Evolutionary conservation across 2,888 invertebrate species (phyloP).

Genomic region (Rhamnusium bicolor): DNA sequence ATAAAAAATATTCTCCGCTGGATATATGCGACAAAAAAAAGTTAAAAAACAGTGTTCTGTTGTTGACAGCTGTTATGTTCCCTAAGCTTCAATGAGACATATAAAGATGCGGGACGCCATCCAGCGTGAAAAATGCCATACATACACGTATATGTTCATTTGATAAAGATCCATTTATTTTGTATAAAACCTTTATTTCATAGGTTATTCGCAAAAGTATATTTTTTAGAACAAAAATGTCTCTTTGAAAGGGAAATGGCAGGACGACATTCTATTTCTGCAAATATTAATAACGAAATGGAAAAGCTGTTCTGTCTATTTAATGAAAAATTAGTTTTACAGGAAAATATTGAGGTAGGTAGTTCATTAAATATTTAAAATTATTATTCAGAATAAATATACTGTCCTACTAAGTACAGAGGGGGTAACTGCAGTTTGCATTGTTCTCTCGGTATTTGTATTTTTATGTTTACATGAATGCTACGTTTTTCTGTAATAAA

Average conservation of each 20-base stretch:
- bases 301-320: too few relatives aligned
- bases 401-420: background rate
- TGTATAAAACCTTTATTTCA: constrained; percentile 21
- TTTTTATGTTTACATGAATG: background rate
- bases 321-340: too few relatives aligned
- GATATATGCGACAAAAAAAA: background rate
- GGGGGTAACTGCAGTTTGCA: background rate
- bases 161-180: constrained; percentile 40
- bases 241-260: background rate
- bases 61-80: constrained; percentile 33
- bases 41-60: constrained; percentile 17
- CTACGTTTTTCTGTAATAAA: background rate
- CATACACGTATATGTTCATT: constrained; percentile 36
- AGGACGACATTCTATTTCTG: background rate
- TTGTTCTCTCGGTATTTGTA: background rate
- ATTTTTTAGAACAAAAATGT: background rate
- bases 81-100: constrained; percentile 23
- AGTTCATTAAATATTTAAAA: too few relatives aligned
- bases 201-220: background rate
- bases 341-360: too few relatives aligned
- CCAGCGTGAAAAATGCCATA: constrained; percentile 40
- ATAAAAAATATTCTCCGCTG: constrained; percentile 4
- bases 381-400: too few relatives aligned
- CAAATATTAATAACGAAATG: background rate
- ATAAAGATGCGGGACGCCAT: constrained; percentile 32